Conservation (phyloP, 2,888 invertebrate genomes). For the Hoplodrina ambigua region DNA sequence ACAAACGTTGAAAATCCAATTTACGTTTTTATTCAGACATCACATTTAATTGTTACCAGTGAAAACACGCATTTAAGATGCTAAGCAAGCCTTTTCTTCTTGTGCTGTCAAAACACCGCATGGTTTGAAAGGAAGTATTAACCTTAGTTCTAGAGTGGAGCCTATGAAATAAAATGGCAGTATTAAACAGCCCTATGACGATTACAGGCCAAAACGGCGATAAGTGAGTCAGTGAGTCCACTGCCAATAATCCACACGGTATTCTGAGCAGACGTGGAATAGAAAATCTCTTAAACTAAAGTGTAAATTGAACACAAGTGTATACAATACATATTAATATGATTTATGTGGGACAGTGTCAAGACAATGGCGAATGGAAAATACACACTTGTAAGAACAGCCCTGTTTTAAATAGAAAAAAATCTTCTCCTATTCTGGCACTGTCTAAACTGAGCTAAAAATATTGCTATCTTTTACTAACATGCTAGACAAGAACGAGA, state of each 20-base stretch:
- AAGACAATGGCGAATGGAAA: conserved; percentile 83
- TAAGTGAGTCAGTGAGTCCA: neutral
- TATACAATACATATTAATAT: conserved; percentile 54
- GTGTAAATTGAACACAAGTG: conserved; percentile 38
- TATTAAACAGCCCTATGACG: too few species aligned
- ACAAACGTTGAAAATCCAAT: neutral
- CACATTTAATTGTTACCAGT: neutral
- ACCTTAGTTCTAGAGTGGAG: neutral
- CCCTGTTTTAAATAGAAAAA: conserved; percentile 37
- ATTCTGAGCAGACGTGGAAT: conserved; percentile 18
- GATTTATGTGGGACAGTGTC: conserved; percentile 70
- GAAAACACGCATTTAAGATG: neutral
- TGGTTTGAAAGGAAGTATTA: conserved; percentile 2
- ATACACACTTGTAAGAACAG: conserved; percentile 66
- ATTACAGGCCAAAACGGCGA: too few species aligned
- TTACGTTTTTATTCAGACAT: too few species aligned
- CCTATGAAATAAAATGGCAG: neutral
- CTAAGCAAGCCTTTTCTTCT: conserved; percentile 11
- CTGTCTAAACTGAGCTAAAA: neutral
- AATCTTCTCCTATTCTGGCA: neutral
- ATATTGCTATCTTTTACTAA: conserved; percentile 14
- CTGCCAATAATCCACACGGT: conserved; percentile 22
- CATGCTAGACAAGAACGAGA: neutral
- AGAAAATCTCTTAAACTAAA: conserved; percentile 11
- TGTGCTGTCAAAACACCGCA: conserved; percentile 39